Evolutionary conservation across 2,113 vertebrate genomes (phyloP), one percentile per base, ranked within the genome.

Genomic region (Sturnus vulgaris): DNA sequence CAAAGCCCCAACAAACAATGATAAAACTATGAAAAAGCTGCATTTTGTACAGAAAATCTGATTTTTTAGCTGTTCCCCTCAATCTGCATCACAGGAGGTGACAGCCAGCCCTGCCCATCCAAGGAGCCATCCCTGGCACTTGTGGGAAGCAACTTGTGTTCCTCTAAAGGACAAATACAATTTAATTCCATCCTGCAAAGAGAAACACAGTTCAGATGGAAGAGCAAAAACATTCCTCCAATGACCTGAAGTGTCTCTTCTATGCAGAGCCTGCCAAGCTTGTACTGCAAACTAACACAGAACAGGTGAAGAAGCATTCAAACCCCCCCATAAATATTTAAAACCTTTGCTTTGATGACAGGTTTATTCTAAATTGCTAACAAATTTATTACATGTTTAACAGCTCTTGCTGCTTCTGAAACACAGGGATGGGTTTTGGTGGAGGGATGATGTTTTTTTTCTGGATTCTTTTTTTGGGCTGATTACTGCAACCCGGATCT

Each of bases 351-450:
- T 91, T 71, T 63, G 80, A 63, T 23, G 68, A 47, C 76, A 91
- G 31, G n/a, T 72, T 83, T 64, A 68, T 35, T 39, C 30, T 30
- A 17, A 66, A 57, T 12, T 30, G 40, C 57, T 50, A 68, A 69
- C 66, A 79, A 82, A 72, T 82, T 60, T 61, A 42, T 69, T 64
- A 42, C 23, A 12, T 6, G 42, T 55, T 81, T 35, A 82, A 60
- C 69, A 24, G 19, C 17, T 37, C 14, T 3, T 37, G 47, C 46
- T 57, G 8, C 53, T 66, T 53, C 40, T 16, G 28, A 89, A 83
- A 73, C 24, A 64, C 30, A 15, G 0, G 1, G 7, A 18, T 6
- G 39, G 55, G 23, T 52, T n/a, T 30, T 30, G 53, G 25, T 4
- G 3, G 1, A 9, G 19, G 33, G 14, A 60, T 52, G 60, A 69